Evolutionary conservation across 2,113 vertebrate genomes (phyloP), one percentile per base, ranked within the genome.

Genomic region (Hystrix brachyura): DNA sequence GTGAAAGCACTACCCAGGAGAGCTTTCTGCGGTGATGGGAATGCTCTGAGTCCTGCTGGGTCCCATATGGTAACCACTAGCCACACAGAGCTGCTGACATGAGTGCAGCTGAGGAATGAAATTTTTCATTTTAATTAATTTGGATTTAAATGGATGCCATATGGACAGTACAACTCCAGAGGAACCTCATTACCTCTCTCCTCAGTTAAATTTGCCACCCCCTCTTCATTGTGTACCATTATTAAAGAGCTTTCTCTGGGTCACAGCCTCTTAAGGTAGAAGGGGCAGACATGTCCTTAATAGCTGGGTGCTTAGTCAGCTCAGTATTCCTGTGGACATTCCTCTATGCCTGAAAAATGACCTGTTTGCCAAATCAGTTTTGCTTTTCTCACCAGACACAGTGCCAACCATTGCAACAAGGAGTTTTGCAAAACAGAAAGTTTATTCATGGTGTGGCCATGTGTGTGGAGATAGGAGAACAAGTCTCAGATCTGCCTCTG

Each of bases 111-210:
- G 10, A 76, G 74, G 32, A 51, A 34, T 23, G 34, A 46, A 53
- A 23, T 46, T 78, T 84, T 69, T 55, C 65, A 60, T 88, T 87
- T 64, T 78, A 38, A 60, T 84, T 86, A 19, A 84, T 89, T 94
- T 81, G 55, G 67, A 38, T 76, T 46, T 90, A 43, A 82, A n/a
- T 67, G 72, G 21, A 64, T 15, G 13, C 83, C 67, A 12, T 48
- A 25, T 80, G 21, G 53, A 76, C 46, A 62, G 53, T 7, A 18
- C 23, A 2, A 0, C 38, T 83, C 34, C 46, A 59, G 59, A 38
- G 60, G 53, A 18, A 32, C 71, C 43, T 57, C 38, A 3, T 15
- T 27, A 5, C 29, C 17, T 23, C 19, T 43, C 32, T 46, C 15
- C 6, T 71, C 5, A 7, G 11, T n/a, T 59, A 46, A 19, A 21